Percentiles rank a stretch among this genome's conserved stretches.
Conservation (phyloP, 37 sponge, comb jelly and placozoan genomes). For the Mnemiopsis leidyi region DNA sequence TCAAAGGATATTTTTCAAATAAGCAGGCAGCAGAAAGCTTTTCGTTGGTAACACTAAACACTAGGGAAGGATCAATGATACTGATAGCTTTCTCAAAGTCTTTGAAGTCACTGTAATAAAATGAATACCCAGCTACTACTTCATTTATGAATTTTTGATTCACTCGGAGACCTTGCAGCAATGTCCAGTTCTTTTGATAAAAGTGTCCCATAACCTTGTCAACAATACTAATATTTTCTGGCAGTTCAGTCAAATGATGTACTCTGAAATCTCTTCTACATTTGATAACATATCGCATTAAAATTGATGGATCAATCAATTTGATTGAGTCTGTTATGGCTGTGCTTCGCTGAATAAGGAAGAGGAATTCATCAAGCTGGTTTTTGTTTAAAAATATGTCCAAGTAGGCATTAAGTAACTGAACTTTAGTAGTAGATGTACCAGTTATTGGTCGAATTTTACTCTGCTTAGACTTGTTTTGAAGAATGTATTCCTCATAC, state of each 20-base stretch:
- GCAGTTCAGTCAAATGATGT: not conserved
- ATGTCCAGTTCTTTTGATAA: not conserved
- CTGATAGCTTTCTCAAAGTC: not conserved
- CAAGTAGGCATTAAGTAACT: not conserved
- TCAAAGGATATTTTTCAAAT: not conserved
- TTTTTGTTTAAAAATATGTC: conserved; percentile 40
- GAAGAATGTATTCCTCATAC: not conserved
- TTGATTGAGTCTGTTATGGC: not conserved
- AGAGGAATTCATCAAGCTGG: not conserved
- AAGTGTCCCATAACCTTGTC: not conserved
- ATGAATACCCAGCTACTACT: not conserved
- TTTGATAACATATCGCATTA: not conserved
- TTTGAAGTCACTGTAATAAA: conserved; percentile 14
- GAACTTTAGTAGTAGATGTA: not conserved
- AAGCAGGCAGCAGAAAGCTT: not conserved
- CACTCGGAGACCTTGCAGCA: not conserved
- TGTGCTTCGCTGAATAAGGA: not conserved
- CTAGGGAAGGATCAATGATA: not conserved
- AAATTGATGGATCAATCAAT: not conserved
- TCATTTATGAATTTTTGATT: conserved; percentile 15
- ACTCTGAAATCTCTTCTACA: not conserved
- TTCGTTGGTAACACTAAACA: not conserved
- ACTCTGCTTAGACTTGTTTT: not conserved
- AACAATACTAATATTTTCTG: not conserved
- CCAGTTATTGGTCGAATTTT: not conserved